These are phyloP conservation scores for Helarctos malayanus DNA, from an alignment of 2,797 vertebrate genomes.

Conservation along the genomic window DNA sequence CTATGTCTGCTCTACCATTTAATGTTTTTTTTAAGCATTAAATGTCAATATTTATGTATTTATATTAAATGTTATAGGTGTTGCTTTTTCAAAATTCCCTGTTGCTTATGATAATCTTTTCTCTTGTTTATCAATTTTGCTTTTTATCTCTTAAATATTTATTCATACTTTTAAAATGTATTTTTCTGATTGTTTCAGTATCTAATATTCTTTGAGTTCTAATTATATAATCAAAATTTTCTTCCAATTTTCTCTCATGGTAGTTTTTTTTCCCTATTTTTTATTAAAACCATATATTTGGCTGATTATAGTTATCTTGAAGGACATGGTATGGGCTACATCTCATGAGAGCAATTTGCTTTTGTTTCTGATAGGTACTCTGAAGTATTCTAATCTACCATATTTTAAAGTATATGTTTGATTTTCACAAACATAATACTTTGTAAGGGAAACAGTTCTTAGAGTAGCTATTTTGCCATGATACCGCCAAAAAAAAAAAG, in stretches of 20 bases:
- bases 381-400: background rate
- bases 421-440: background rate
- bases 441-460: background rate
- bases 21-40: background rate
- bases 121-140: background rate
- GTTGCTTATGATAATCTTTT: background rate
- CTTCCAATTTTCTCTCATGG: background rate
- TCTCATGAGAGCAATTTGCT: constrained; percentile 7
- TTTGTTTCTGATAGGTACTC: background rate
- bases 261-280: background rate
- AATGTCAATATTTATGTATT: background rate
- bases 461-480: background rate
- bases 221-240: background rate
- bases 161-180: background rate
- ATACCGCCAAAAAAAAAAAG: background rate
- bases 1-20: background rate
- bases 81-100: background rate
- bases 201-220: background rate
- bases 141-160: background rate
- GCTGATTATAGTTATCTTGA: background rate
- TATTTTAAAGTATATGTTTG: background rate
- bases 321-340: background rate
- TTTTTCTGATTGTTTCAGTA: background rate
- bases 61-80: background rate
- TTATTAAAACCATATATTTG: background rate